Base-by-base conservation (phyloP, 2,113 vertebrate species). In the Machaerirhynchus nigripectus region DNA sequence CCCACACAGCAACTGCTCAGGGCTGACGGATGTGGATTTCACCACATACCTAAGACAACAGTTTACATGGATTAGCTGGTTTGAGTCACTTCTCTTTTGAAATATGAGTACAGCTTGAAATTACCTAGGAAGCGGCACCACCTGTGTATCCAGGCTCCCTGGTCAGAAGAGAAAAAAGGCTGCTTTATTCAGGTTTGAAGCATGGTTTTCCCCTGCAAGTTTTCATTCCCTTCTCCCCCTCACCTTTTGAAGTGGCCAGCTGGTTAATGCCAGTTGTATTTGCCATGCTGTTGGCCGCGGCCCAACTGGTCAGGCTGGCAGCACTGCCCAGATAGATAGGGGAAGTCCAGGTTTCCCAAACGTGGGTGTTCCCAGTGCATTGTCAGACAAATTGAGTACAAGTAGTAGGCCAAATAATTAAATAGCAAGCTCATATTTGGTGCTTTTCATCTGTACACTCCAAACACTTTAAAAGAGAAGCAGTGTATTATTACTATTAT, bases 51-150 rank as follows among this genome's bases (percentile, higher is more conserved):
- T 76, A 17, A 24, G 59, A 59, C 78, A 87, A 61, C 23, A 71
- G 37, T 78, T 91, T 64, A 79, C 46, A 50, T 3, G 63, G 70
- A 79, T 91, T 76, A 73, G 61, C 87, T 85, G 49, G 37, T 79
- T 93, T 92, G 74, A 87, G 61, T 78, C 87, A 81, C 17, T 89
- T 84, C 71, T 93, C 68, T 95, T 95, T 75, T 82, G 77, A 93
- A 92, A 89, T 33, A 82, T 3, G 15, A 81, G 78, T 16, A 69
- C 28, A 87, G 35, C 70, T 79, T 87, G 59, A 56, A 65, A 87
- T 76, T 68, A 68, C 6, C 65, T 68, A 56, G 49, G 73, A 87
- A 91, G 84, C 13, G 46, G 63, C 19, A 39, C 23, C 80, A 52
- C 50, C 73, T 15, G 1, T 6, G 7, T n/a, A 53, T n/a, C 65